Base-by-base conservation (phyloP, 2,888 invertebrate species). In the Plebejus melissa region DNA sequence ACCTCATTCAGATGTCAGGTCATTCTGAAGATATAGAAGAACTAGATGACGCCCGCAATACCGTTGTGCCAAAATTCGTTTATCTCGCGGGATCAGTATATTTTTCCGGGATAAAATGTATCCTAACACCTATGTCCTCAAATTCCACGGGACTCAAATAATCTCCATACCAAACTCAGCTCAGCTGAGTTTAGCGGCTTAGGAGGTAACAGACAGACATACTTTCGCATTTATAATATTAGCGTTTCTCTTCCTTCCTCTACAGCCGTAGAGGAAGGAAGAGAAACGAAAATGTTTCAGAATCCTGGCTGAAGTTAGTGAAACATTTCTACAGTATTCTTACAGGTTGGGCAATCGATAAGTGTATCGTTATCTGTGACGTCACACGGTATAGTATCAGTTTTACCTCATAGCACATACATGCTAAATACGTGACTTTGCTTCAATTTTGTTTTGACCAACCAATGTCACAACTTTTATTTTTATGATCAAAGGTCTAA, bases 301-400 rank as follows among this genome's bases (percentile, higher is more conserved):
- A 32, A 32, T 36, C 4, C 36, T 13, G 28, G 1, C 11, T 1
- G 4, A 65, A 32, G 16, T 65, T 36, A 5, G 65, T 65, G 32
- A 36, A 65, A 32, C 32, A 32, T 65, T 32, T 1, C 1, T 60
- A 65, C 0, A 16, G 22, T 16, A 16, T 65, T 65, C 32, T 65
- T 65, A 13, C 65, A 36, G 11, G 65, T 65, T 65, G 36, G 65
- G 65, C 65, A 36, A 65, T 36, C 32, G 65, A 65, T 65, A 65
- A 32, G 65, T 32, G 28, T 32, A 32, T 65, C 65, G 32, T 6
- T 65, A 65, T 65, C 32, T 32, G 65, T 65, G 65, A 65, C 65
- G 65, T 65, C 32, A 65, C 36, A 60, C 32, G 65, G 36, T 65
- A 65, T 11, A 13, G 28, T 65, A 32, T 65, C 32, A 36, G 13